Evolutionary conservation across 2,113 vertebrate species (phyloP), one percentile per base, ranked within the genome.

Genomic region (Platichthys stellatus): DNA sequence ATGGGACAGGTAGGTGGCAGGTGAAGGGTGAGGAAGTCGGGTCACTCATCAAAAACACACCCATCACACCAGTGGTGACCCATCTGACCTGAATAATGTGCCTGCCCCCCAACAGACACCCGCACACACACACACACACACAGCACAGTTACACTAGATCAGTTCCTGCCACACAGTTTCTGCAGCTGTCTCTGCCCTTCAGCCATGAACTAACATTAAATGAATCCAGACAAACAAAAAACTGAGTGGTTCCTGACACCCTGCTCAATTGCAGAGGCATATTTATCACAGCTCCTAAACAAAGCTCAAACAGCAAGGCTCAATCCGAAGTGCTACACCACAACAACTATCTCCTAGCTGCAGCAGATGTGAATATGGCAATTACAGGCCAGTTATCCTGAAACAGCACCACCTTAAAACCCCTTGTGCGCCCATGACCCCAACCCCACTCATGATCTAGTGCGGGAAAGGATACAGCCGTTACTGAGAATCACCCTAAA

Each of bases 31-130:
- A 80, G 75, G 74, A 78, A 74, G 71, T 51, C 26, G 63, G 83
- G 83, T 86, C 85, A 74, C 57, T 28, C 63, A 78, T 87, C 74
- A 82, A 87, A 86, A 83, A 58, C 82, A 74, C 57, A 81, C 65
- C 85, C 86, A 85, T 92, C 86, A 90, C 85, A 90, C 76, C 51
- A 72, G 58, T 24, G 26, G 14, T 86, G 86, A 88, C 84, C 83
- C 56, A 31, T 53, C 56, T 84, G 86, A 85, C 85, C 84, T 72
- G 58, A 63, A 31, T 31, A 31, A 31, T 7, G 31, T 31, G 31
- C 31, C 31, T 5, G 1, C 6, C 31, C 31, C 5, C 31, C 31
- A 65, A 72, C 72, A 81, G 3, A 28, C 26, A 74, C 40, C 23
- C 31, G 56, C 20, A 18, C 40, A 74, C 40, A 28, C 38, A 62